Conservation (phyloP, 2,797 vertebrate genomes). For the Darevskia nairensis region DNA sequence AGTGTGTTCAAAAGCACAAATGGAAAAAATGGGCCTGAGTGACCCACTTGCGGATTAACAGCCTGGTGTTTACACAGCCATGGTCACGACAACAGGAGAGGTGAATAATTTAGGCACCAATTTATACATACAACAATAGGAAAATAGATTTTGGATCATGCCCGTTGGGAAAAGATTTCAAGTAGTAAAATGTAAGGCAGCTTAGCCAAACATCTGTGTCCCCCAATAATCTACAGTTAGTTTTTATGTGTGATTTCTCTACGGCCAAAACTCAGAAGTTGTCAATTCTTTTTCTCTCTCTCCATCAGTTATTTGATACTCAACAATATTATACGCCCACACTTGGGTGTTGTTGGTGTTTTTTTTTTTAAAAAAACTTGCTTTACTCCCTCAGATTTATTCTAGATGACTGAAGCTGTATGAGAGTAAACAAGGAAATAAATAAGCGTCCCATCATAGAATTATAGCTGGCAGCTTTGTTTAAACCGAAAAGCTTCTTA, state of each 20-base stretch:
- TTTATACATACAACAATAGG: neutral
- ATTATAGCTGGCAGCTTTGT: constrained; percentile 31
- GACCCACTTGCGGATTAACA: too few relatives aligned
- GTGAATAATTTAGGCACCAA: neutral
- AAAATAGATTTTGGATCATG: neutral
- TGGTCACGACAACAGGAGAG: neutral
- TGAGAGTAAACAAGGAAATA: constrained; percentile 46
- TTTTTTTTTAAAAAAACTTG: neutral
- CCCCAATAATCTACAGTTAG: neutral
- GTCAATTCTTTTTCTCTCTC: neutral
- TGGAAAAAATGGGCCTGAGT: too few relatives aligned
- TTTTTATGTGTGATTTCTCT: neutral
- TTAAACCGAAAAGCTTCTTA: constrained; percentile 31
- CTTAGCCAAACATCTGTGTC: neutral
- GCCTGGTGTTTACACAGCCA: too few relatives aligned
- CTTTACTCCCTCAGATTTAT: constrained; percentile 17
- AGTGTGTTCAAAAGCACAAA: too few relatives aligned
- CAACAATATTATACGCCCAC: neutral
- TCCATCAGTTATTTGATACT: constrained; percentile 20
- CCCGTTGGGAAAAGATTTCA: neutral
- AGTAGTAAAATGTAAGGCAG: neutral
- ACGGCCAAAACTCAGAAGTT: neutral
- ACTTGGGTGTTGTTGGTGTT: neutral
- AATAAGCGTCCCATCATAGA: constrained; percentile 13
- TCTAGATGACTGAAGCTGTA: constrained; percentile 11